Evolutionary conservation across 2,113 vertebrate species (phyloP), one percentile per base, ranked within the genome.

Genomic region (Felis chaus): DNA sequence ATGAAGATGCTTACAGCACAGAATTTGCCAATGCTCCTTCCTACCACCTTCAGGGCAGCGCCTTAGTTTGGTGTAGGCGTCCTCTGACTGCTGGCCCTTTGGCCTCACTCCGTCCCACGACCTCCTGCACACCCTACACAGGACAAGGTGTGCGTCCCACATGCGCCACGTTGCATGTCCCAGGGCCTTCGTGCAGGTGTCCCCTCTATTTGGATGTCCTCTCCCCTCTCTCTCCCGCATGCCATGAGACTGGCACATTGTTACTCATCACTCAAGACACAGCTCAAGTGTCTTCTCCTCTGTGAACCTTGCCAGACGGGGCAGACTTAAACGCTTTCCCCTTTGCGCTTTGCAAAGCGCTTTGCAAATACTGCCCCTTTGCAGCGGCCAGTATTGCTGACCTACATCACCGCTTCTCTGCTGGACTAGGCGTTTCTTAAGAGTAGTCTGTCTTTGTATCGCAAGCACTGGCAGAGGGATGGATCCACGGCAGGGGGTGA

Each of bases 161-260:
- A 6, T 0, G 2, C 36, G 14, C 39, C 2, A 4, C 1, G 31
- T 1, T 73, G 31, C 31, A 3, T 0, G 53, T 6, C 45, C n/a
- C 19, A 15, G 82, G 82, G 68, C 41, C 33, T 71, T 50, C 0
- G 4, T n/a, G 36, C 53, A 10, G 12, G 41, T 4, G 23, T 10
- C 39, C 48, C 13, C 33, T 33, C 53, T 29, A 61, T 50, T 61
- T 7, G 66, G 15, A 48, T 1, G 12, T 39, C 86, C 68, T 74
- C 31, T 16, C 45, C 41, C 13, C 27, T 14, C 63, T n/a, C 57
- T 61, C 81, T 19, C 21, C 29, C 11, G 11, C 25, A n/a, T 36
- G 6, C 10, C 18, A 27, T 14, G 69, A 74, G 23, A 19, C 36
- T 31, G 69, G 36, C 7, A 61, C 2, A 0, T 13, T 41, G 23